These are phyloP conservation scores for Neolamprologus caudopunctatus DNA, from an alignment of 2,113 vertebrate species.

Conservation along the genomic window DNA sequence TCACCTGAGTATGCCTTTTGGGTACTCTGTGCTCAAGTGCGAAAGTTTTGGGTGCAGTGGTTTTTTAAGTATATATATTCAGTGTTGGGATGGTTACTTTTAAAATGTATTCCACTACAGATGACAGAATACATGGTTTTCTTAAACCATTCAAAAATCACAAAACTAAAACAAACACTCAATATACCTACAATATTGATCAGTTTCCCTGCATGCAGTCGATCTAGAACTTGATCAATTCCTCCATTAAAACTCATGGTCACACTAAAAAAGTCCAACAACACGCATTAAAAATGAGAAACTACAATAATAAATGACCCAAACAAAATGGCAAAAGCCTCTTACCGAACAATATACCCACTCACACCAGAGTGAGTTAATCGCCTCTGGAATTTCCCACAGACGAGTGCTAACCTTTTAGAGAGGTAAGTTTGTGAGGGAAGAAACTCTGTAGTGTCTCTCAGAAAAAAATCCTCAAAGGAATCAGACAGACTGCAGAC, in stretches of 20 bases:
- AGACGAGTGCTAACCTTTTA: background rate
- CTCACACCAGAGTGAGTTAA: background rate
- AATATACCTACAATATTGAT: background rate
- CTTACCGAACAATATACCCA: background rate
- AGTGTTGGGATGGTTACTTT: background rate
- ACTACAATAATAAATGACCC: background rate
- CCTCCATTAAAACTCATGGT: background rate
- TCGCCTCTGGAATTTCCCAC: background rate
- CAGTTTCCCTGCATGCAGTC: background rate
- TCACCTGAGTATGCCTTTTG: background rate
- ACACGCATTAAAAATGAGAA: fast-evolving
- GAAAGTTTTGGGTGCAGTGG: background rate
- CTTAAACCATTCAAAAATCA: background rate
- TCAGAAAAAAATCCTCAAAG: background rate
- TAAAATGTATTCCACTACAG: background rate
- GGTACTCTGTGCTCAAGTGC: background rate
- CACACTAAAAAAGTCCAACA: background rate
- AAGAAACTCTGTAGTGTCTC: background rate
- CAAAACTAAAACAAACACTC: background rate
- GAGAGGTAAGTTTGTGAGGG: background rate
- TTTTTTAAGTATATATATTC: background rate
- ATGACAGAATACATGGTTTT: background rate
- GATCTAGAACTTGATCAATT: background rate
- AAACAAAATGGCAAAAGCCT: background rate
- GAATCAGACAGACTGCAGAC: background rate